Percentiles rank a stretch among this genome's conserved stretches.
phyloP scores from a whole-genome alignment of 1,140 invertebrate species.

The Contarinia nasturtii region DNA sequence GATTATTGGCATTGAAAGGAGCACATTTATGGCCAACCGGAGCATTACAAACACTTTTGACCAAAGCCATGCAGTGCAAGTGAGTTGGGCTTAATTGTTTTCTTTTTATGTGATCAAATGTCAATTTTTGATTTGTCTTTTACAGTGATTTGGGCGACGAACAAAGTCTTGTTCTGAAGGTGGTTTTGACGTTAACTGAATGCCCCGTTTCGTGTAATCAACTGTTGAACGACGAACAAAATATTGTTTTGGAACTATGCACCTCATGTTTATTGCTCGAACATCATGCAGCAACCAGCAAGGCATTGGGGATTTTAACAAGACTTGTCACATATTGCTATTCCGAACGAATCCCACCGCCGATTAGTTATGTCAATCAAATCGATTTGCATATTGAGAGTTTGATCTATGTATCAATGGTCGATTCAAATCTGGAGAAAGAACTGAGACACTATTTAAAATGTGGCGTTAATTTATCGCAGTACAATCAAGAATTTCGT shows the following conservation, averaged over 20 bases:
- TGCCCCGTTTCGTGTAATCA: conserved; percentile 32
- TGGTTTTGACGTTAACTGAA: conserved; percentile 32
- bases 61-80: conserved; percentile 15
- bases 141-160: conserved; percentile 12
- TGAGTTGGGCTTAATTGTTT: conserved; percentile 1
- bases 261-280: conserved; percentile 35
- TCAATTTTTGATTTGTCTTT: conserved; percentile 4
- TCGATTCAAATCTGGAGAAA: conserved; percentile 11
- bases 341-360: conserved; percentile 11
- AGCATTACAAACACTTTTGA: conserved; percentile 41
- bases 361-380: conserved; percentile 12
- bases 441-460: conserved; percentile 15
- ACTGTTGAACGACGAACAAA: conserved; percentile 27
- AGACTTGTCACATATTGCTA: conserved; percentile 47
- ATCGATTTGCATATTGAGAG: conserved; percentile 22
- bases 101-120: conserved; percentile 2
- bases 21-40: conserved; percentile 65
- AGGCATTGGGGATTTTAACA: conserved; percentile 45
- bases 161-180: conserved; percentile 19
- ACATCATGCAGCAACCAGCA: conserved; percentile 40
- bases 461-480: conserved; percentile 17
- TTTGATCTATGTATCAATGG: conserved; percentile 15
- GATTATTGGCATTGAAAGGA: conserved; percentile 50
- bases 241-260: conserved; percentile 29
- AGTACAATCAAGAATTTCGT: conserved; percentile 15